A percentile compares a stretch with the other conserved stretches of the same genome.
These are phyloP conservation scores for Amblyjoppa proteus DNA, from an alignment of 2,888 invertebrate species.

Conservation along the genomic window DNA sequence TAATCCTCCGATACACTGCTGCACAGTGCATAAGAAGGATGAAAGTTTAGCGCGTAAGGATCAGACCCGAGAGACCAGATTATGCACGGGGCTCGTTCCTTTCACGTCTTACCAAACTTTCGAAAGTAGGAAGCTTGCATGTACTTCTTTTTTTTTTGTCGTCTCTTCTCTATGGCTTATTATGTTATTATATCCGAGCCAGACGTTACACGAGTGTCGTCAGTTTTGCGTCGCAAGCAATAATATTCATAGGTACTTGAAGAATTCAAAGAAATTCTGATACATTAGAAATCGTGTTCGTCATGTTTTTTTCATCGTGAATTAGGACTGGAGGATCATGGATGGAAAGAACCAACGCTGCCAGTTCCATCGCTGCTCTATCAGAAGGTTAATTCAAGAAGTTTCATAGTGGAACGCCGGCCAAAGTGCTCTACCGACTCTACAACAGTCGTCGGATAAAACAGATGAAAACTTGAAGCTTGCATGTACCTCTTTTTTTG, in stretches of 20 bases:
- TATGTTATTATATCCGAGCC: slow-evolving; percentile 21
- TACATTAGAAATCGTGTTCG: background rate
- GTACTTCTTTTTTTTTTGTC: background rate
- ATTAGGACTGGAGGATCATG: background rate
- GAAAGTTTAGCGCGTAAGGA: slow-evolving; percentile 55
- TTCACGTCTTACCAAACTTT: slow-evolving; percentile 16
- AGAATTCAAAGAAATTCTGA: too few species aligned
- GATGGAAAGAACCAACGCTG: slow-evolving; percentile 20
- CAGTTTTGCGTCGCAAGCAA: background rate
- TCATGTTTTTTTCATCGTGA: background rate
- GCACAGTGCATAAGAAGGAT: slow-evolving; percentile 35
- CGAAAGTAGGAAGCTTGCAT: slow-evolving; percentile 39
- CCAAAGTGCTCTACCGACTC: slow-evolving; percentile 4
- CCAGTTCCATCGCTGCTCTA: slow-evolving; percentile 1
- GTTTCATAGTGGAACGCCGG: slow-evolving; percentile 38
- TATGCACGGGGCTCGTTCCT: slow-evolving; percentile 32
- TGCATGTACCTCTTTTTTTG: too few species aligned
- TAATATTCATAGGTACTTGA: background rate
- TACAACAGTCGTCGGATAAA: slow-evolving; percentile 3
- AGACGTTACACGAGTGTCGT: background rate
- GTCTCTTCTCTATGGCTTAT: slow-evolving; percentile 28
- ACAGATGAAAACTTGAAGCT: slow-evolving; percentile 47
- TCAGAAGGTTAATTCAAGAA: slow-evolving; percentile 49
- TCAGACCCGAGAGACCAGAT: slow-evolving; percentile 57
- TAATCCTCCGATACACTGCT: slow-evolving; percentile 30